Base-by-base conservation (phyloP, 1,140 invertebrate species). In the Oscheius sp. region DNA sequence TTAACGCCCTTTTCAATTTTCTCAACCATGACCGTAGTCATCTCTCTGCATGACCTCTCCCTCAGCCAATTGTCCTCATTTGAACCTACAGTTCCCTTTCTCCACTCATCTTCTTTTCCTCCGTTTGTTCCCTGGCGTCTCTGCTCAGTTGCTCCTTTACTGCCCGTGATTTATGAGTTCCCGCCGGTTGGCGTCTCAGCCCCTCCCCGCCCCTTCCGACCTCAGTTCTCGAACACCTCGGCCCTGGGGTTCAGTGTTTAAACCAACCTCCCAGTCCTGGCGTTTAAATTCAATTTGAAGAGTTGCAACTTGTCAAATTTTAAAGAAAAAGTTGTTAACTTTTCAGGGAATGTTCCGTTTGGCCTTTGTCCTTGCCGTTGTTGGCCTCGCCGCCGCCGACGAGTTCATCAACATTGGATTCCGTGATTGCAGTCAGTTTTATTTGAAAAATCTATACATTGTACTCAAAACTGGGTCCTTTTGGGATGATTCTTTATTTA, bases 111-210 rank as follows among this genome's bases (percentile, higher is more conserved):
- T n/a, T n/a, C n/a, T n/a, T n/a, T n/a, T n/a, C n/a, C n/a, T n/a
- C n/a, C n/a, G n/a, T n/a, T n/a, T n/a, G n/a, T n/a, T n/a, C n/a
- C n/a, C n/a, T n/a, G n/a, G n/a, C n/a, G n/a, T n/a, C n/a, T n/a
- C n/a, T 7, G 7, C 7, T 26, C 49, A 55, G 49, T 55, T 55
- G 49, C 49, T 55, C 49, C 7, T 55, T 55, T 55, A 55, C 49
- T 55, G 49, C 49, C n/a, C 23, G 49, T 55, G 49, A 55, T 55
- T 55, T 55, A 55, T 55, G 49, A 23, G 15, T 55, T 13, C 28
- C 49, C 28, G 15, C 23, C n/a, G 38, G n/a, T 10, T 10, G 49
- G 28, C n/a, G n/a, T n/a, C n/a, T n/a, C n/a, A 26, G 49, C 15
- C 49, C 49, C 7, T 55, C 49, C 49, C 7, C 49, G 7, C 38